These are phyloP conservation scores for Aporophyla nigra DNA, from an alignment of 2,888 invertebrate genomes.

Conservation along the genomic window DNA sequence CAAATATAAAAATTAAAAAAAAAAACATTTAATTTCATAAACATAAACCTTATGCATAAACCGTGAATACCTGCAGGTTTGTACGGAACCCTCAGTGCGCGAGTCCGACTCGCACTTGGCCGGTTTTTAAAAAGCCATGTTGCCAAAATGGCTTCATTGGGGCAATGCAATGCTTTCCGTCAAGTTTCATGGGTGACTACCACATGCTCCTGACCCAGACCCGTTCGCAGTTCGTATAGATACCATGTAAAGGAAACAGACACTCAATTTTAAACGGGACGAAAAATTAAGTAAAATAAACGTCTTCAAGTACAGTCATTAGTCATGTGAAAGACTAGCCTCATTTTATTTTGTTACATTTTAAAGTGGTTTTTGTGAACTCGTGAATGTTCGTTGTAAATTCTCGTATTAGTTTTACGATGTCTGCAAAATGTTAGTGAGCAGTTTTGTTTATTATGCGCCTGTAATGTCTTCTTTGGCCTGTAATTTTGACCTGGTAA, in stretches of 20 bases:
- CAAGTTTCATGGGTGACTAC: background rate
- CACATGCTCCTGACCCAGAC: background rate
- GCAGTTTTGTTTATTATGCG: slow-evolving; percentile 31
- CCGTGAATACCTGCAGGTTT: too few relatives aligned
- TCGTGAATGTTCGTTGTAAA: slow-evolving; percentile 46
- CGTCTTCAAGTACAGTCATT: slow-evolving; percentile 20
- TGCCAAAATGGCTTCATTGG: background rate
- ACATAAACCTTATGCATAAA: too few relatives aligned
- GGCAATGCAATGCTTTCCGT: background rate
- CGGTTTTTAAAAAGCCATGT: too few relatives aligned
- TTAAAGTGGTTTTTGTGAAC: slow-evolving; percentile 37
- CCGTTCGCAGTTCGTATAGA: background rate
- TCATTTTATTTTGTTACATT: slow-evolving; percentile 29
- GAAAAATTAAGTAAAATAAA: slow-evolving; percentile 13
- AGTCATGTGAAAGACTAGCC: slow-evolving; percentile 29
- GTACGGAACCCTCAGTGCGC: too few relatives aligned
- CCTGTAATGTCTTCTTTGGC: slow-evolving; percentile 28
- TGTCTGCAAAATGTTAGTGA: slow-evolving; percentile 48
- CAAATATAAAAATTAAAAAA: too few relatives aligned
- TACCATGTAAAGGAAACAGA: background rate
- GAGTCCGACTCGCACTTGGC: too few relatives aligned
- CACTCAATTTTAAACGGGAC: background rate
- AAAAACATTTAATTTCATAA: too few relatives aligned
- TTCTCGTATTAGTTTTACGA: slow-evolving; percentile 49
- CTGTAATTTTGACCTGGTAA: slow-evolving; percentile 40